Conservation (phyloP, 2,797 vertebrate species). For the Hozukius guyotensis region DNA sequence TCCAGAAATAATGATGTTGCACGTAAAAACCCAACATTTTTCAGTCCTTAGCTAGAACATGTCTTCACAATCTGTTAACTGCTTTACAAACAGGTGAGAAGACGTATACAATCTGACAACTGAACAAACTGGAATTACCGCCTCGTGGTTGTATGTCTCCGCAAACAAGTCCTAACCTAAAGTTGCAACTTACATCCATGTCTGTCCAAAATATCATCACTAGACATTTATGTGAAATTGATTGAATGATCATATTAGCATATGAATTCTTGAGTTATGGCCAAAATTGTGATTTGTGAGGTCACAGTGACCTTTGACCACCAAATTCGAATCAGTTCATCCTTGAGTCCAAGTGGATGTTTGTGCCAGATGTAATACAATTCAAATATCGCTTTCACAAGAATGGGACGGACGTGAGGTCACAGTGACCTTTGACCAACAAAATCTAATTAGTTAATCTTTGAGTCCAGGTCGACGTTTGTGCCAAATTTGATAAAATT, state of each 20-base stretch:
- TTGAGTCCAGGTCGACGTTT: too few species aligned
- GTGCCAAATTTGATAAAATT: too few species aligned
- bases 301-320: not conserved
- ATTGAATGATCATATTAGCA: too few species aligned
- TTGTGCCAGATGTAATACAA: not conserved
- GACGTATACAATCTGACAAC: not conserved
- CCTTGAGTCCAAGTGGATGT: not conserved
- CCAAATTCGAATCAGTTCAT: not conserved
- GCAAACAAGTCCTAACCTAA: not conserved
- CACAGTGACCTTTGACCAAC: not conserved
- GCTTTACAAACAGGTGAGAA: not conserved
- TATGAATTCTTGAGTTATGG: not conserved
- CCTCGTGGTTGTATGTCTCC: not conserved
- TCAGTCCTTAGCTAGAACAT: not conserved
- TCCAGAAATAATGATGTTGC: not conserved
- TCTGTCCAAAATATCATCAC: too few species aligned
- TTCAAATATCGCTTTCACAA: too few species aligned
- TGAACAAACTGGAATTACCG: constrained; percentile 5
- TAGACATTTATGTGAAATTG: too few species aligned
- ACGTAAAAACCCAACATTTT: not conserved
- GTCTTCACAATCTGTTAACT: not conserved
- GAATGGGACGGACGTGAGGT: not conserved
- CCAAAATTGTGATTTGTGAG: not conserved
- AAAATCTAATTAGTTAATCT: not conserved
- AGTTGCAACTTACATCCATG: not conserved